Percentiles rank a stretch among this genome's conserved stretches.
These are phyloP conservation scores for Lamprotornis superbus DNA, from an alignment of 2,113 vertebrate species.

Conservation along the genomic window DNA sequence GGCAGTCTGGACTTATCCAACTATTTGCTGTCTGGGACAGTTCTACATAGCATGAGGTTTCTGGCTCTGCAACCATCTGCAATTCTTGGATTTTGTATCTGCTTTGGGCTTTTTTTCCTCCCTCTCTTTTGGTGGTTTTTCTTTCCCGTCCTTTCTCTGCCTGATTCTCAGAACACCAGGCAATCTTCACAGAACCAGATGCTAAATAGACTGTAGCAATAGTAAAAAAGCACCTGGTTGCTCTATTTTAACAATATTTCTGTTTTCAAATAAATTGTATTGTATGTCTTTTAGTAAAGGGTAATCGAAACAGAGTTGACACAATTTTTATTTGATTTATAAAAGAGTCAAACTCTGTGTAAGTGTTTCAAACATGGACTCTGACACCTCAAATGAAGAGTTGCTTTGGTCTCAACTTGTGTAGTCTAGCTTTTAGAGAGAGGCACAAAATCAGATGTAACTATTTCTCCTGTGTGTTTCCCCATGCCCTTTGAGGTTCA, in stretches of 20 bases:
- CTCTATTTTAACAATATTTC: background rate
- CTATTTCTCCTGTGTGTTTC: background rate
- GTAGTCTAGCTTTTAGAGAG: background rate
- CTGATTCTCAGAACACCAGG: constrained; percentile 48
- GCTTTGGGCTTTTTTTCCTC: constrained; percentile 50
- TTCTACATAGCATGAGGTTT: constrained; percentile 57
- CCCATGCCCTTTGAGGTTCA: background rate
- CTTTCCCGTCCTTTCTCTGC: constrained; percentile 26
- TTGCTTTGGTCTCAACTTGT: background rate
- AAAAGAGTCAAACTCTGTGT: background rate
- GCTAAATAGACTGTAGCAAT: background rate
- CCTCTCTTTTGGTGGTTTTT: constrained; percentile 47
- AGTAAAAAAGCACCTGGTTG: background rate
- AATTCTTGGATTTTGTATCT: constrained; percentile 58
- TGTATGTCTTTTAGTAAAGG: background rate
- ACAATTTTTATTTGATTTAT: background rate
- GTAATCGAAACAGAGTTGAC: background rate
- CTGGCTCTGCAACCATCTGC: constrained; percentile 47
- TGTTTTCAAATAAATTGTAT: background rate
- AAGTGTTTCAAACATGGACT: background rate
- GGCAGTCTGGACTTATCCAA: constrained; percentile 26
- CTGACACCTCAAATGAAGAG: background rate
- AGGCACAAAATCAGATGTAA: background rate
- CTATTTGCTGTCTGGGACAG: constrained; percentile 60
- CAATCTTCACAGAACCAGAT: constrained; percentile 48